A percentile compares a stretch with the other conserved stretches of the same genome.
phyloP scores from a whole-genome alignment of 2,113 vertebrate species.

The Platichthys flesus region DNA sequence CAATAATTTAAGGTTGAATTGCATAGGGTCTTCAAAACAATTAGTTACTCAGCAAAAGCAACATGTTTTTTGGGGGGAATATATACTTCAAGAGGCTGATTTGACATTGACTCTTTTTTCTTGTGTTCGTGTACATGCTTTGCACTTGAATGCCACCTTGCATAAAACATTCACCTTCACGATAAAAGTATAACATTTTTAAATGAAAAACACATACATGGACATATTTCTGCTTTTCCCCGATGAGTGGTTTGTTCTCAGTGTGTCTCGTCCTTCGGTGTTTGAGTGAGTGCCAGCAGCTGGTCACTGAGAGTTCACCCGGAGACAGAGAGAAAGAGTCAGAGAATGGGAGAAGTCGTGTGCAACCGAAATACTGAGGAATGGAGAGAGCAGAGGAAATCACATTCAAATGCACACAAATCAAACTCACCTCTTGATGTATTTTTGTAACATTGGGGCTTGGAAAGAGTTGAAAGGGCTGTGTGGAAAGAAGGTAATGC shows the following conservation, averaged over 20 bases:
- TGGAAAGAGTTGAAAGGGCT: slow-evolving; percentile 32
- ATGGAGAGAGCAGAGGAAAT: slow-evolving; percentile 35
- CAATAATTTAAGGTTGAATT: background rate
- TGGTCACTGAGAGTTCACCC: slow-evolving; percentile 54
- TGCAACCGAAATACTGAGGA: slow-evolving; percentile 14
- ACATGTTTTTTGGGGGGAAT: background rate
- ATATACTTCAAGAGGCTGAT: background rate
- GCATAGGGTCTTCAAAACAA: background rate
- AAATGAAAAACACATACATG: slow-evolving; percentile 8
- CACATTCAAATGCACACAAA: slow-evolving; percentile 38
- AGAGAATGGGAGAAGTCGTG: slow-evolving; percentile 22
- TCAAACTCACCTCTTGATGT: slow-evolving; percentile 63
- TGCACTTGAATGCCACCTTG: slow-evolving; percentile 6
- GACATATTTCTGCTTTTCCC: slow-evolving; percentile 10
- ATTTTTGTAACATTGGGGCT: slow-evolving; percentile 44
- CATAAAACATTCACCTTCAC: slow-evolving; percentile 41
- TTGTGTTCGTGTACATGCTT: background rate
- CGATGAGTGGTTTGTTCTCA: slow-evolving; percentile 23
- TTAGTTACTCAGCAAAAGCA: too few relatives aligned
- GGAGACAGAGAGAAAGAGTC: background rate
- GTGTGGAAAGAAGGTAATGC: slow-evolving; percentile 38
- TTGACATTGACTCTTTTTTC: background rate
- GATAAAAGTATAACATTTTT: slow-evolving; percentile 30
- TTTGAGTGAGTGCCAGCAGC: slow-evolving; percentile 30
- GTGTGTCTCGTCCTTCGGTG: background rate